These are phyloP conservation scores for Hedya salicella DNA, from an alignment of 2,888 invertebrate genomes.

Conservation along the genomic window DNA sequence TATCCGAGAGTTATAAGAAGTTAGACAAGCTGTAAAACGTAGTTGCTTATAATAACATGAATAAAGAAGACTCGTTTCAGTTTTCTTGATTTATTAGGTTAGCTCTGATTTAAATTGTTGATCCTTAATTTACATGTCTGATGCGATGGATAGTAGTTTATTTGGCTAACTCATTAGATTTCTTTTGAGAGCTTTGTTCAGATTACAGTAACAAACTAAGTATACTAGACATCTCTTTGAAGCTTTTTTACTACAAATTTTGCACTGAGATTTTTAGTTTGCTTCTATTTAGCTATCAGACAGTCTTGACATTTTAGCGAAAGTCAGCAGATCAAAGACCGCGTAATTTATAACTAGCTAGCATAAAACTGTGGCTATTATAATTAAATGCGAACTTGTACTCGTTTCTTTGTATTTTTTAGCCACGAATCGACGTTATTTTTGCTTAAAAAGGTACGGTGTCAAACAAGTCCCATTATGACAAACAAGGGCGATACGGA, in stretches of 20 bases:
- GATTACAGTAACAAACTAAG: neutral
- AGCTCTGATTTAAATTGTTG: neutral
- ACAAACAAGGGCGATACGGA: too few species aligned
- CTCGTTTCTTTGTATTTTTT: neutral
- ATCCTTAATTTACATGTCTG: slow-evolving; percentile 24
- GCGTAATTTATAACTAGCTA: neutral
- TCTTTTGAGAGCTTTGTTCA: neutral
- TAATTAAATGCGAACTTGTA: neutral
- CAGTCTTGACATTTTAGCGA: neutral
- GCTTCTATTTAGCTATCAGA: slow-evolving; percentile 9
- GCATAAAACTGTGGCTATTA: neutral
- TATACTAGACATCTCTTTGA: neutral
- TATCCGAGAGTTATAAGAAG: neutral
- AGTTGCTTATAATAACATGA: neutral
- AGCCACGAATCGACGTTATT: too few species aligned
- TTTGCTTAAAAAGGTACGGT: too few species aligned
- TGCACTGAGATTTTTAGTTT: neutral
- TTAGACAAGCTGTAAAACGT: slow-evolving; percentile 2
- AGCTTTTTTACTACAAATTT: neutral
- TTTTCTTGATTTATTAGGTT: neutral
- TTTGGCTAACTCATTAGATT: slow-evolving; percentile 6
- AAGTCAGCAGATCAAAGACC: slow-evolving; percentile 10
- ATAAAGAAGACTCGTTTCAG: neutral
- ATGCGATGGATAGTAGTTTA: neutral
- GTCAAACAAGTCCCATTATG: too few species aligned